Conservation (phyloP, 2,113 vertebrate species). For the Engraulis encrasicolus region DNA sequence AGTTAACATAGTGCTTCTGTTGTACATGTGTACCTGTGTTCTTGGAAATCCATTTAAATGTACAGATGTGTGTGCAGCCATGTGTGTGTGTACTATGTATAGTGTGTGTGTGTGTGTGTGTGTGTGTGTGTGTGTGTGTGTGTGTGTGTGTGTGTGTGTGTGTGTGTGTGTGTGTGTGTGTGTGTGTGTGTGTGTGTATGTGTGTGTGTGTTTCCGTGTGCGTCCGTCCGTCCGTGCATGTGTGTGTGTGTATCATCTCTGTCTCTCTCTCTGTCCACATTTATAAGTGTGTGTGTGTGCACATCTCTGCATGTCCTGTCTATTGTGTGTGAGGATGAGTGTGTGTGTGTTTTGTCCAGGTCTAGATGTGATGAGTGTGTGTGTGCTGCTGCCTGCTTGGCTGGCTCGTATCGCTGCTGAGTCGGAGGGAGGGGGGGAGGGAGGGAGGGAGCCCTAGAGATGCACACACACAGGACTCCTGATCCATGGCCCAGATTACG, state of each 20-base stretch:
- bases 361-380: not conserved
- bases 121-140: not conserved
- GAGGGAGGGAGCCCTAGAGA: no score
- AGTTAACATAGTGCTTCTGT: no score
- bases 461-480: constrained; percentile 32
- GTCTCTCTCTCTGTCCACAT: no score
- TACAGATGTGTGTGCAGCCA: not conserved
- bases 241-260: not conserved
- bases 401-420: no score
- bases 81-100: not conserved
- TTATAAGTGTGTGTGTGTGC: not conserved
- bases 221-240: not conserved
- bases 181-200: not conserved
- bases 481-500: constrained; percentile 59
- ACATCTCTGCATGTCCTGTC: not conserved
- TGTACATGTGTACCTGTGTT: no score
- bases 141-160: not conserved
- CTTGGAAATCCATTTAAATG: no score
- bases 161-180: not conserved
- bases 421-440: constrained; percentile 37
- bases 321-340: not conserved
- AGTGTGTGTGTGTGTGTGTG: not conserved
- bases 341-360: constrained; percentile 6
- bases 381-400: not conserved
- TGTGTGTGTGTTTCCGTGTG: not conserved